Conservation (phyloP, 1,140 invertebrate genomes). For the Agraylea sexmaculata region DNA sequence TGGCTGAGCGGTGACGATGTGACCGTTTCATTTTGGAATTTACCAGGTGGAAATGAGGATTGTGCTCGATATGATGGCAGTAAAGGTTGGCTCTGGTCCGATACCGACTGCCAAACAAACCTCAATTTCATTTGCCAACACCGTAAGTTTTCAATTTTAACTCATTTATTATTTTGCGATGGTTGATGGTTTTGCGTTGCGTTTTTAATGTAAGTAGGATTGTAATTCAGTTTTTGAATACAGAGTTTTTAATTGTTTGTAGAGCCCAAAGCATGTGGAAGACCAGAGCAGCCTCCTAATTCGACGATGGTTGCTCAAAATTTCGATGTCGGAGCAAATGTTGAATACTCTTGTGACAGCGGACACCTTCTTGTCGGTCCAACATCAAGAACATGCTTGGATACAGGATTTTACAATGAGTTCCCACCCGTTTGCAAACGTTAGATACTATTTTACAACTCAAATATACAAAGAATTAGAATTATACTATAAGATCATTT, state of each 20-base stretch:
- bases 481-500: constrained; percentile 3
- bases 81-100: constrained; percentile 90
- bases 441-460: constrained; percentile 49
- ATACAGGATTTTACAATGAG: constrained; percentile 88
- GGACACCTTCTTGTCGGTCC: constrained; percentile 82
- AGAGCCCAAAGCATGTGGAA: constrained; percentile 82
- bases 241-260: constrained; percentile 11
- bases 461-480: too few relatives aligned
- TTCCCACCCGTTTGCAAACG: constrained; percentile 88
- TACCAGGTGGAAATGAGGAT: constrained; percentile 69
- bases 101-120: constrained; percentile 75
- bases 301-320: constrained; percentile 67
- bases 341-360: constrained; percentile 77
- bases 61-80: constrained; percentile 86
- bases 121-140: constrained; percentile 92
- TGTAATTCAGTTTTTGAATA: neutral
- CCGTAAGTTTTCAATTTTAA: constrained; percentile 51
- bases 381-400: constrained; percentile 66
- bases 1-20: constrained; percentile 84
- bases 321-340: constrained; percentile 74
- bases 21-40: constrained; percentile 85
- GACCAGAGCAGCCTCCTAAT: constrained; percentile 85
- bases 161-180: too few relatives aligned
- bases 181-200: too few relatives aligned
- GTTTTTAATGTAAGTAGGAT: neutral